Percentiles rank a stretch among this genome's conserved stretches.
phyloP scores from a whole-genome alignment of 2,888 invertebrate species.

The Leucophenga montana region DNA sequence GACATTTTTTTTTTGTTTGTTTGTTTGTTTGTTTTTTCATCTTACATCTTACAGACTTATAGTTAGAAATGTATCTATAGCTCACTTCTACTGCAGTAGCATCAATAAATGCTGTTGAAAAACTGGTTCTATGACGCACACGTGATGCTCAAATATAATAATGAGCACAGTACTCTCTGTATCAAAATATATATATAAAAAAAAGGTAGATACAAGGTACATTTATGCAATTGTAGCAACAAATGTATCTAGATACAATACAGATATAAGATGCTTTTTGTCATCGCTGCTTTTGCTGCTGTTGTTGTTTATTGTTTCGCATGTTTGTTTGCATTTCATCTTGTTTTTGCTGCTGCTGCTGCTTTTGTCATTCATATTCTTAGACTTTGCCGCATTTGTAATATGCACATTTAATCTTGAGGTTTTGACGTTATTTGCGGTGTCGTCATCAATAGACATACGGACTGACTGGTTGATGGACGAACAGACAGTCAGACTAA shows the following conservation, averaged over 20 bases:
- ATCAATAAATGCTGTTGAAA: neutral
- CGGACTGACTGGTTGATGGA: conserved; percentile 10
- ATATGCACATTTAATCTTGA: conserved; percentile 28
- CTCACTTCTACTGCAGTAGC: neutral
- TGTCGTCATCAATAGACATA: conserved; percentile 39
- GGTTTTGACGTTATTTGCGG: conserved; percentile 29
- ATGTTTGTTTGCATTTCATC: neutral
- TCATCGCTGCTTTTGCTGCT: too few species aligned
- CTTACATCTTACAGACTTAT: too few species aligned
- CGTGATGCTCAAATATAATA: conserved; percentile 12
- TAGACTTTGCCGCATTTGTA: conserved; percentile 7
- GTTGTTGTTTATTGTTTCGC: conserved; percentile 11
- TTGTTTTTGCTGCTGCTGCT: neutral
- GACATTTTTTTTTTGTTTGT: conserved; percentile 25
- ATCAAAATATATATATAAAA: too few species aligned
- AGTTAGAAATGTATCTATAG: neutral
- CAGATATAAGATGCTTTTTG: too few species aligned
- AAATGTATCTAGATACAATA: conserved; percentile 3
- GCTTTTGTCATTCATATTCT: conserved; percentile 5
- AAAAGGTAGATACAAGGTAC: too few species aligned
- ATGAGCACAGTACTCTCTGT: neutral
- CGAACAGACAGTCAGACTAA: conserved; percentile 3
- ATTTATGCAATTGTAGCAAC: neutral
- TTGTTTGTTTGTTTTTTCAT: too few species aligned
- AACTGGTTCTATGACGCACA: conserved; percentile 26